Evolutionary conservation across 2,888 invertebrate genomes (phyloP).

Genomic region (Amblyteles armatorius): DNA sequence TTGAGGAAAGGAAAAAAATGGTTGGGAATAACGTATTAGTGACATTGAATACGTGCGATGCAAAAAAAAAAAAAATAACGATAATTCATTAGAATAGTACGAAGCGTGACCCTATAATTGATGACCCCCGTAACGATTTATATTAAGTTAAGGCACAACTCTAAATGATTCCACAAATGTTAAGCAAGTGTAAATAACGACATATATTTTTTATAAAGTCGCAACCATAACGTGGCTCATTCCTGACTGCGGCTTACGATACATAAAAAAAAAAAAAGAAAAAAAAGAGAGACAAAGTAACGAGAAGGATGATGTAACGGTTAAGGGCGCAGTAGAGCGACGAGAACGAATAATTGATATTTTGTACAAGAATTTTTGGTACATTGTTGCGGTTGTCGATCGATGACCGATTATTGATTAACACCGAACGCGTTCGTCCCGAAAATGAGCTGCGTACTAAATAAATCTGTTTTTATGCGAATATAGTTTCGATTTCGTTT

Average conservation of each 20-base stretch:
- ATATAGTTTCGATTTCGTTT: neutral
- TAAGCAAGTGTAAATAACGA: conserved; percentile 60
- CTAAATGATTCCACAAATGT: conserved; percentile 57
- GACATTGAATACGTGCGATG: conserved; percentile 25
- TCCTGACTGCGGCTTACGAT: neutral
- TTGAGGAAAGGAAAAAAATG: conserved; percentile 3
- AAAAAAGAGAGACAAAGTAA: conserved; percentile 1
- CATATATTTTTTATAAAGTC: conserved; percentile 52
- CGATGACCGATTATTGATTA: conserved; percentile 27
- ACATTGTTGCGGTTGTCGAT: conserved; percentile 48
- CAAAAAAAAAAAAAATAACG: conserved; percentile 19
- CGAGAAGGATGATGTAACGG: neutral
- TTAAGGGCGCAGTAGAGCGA: conserved; percentile 24
- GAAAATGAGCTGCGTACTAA: conserved; percentile 3
- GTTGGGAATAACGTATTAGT: conserved; percentile 31
- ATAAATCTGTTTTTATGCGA: conserved; percentile 11
- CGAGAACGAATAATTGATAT: conserved; percentile 12
- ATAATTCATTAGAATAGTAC: conserved; percentile 16
- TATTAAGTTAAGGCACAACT: conserved; percentile 61
- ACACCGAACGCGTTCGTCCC: conserved; percentile 8
- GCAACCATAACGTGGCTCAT: conserved; percentile 22
- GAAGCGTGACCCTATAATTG: conserved; percentile 31
- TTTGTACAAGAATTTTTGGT: conserved; percentile 45
- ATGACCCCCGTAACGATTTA: conserved; percentile 38
- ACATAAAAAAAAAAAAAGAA: neutral